These are phyloP conservation scores for Chaetophractus vellerosus DNA, from an alignment of 2,797 vertebrate genomes.

Conservation along the genomic window DNA sequence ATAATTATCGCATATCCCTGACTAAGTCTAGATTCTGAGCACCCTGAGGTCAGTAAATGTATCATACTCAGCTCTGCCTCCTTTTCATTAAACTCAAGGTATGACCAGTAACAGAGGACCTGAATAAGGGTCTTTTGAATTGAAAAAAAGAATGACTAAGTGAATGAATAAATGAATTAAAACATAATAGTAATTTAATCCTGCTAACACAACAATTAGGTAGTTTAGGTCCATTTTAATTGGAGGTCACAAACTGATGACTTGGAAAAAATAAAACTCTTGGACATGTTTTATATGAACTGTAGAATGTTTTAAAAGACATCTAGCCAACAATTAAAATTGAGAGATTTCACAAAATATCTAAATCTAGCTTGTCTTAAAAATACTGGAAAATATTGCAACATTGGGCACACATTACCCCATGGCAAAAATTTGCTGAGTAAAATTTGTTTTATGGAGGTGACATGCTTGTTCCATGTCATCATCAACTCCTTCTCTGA, in stretches of 20 bases:
- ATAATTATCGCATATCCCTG: neutral
- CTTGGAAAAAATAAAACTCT: neutral
- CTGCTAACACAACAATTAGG: neutral
- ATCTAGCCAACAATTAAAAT: neutral
- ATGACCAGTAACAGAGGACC: neutral
- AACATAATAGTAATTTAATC: neutral
- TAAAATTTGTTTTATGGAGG: neutral
- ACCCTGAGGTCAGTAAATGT: neutral
- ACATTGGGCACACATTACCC: neutral
- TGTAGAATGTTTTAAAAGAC: neutral
- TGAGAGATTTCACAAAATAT: neutral
- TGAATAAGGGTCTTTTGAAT: neutral
- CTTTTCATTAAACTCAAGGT: neutral
- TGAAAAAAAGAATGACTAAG: neutral
- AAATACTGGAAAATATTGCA: constrained; percentile 9
- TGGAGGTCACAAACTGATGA: neutral
- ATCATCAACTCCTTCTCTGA: neutral
- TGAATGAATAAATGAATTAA: neutral
- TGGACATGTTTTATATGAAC: neutral
- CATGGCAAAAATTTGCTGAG: neutral
- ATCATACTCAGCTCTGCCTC: neutral
- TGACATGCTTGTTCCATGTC: neutral
- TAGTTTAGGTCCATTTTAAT: neutral
- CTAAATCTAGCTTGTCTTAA: neutral
- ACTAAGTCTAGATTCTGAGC: neutral